Base-by-base conservation (phyloP, 2,797 vertebrate genomes). In the Fundulus diaphanus region DNA sequence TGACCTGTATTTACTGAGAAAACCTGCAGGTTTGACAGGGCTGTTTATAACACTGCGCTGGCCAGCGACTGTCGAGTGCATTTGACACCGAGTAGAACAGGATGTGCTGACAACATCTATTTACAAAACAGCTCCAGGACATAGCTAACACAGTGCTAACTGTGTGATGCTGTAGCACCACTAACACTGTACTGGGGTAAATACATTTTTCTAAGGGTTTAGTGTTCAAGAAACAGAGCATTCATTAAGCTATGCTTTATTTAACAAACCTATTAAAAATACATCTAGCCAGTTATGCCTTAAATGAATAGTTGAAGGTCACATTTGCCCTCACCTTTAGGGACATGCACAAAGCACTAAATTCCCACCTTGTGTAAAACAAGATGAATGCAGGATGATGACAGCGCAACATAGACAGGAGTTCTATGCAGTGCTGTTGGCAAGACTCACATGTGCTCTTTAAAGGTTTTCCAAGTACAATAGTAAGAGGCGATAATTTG, bases 401-500 rank as follows among this genome's bases (percentile, higher is more conserved):
- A 89, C 88, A 92, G 84, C 42, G 72, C 8, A 70, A 79, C 79
- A 85, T 79, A 92, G 90, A 93, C 92, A 91, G 88, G 86, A 83
- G 87, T 85, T 91, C 85, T 94, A 90, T 91, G 82, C 86, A 73
- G 77, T 52, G 86, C 86, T 79, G 86, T 82, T 84, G 90, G 87
- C 73, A 85, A 91, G 90, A 90, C 87, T 92, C 93, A 94, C 88
- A 90, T 91, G 80, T 85, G 73, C 84, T 79, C 80, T 84, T 84
- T 83, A 88, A 89, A 79, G 81, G 88, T 83, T 79, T 57, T 92
- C 93, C 94, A 95, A 95, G 85, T 83, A 92, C 90, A 94, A 93
- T 85, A 93, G 83, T 73, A 76, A 87, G 90, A 92, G 88, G 91
- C 85, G 73, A 89, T 86, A 87, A 82, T 87, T 77, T 83, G 65